A percentile compares a stretch with the other conserved stretches of the same genome.
phyloP scores from a whole-genome alignment of 2,797 vertebrate species.

The Cirrhinus molitorella region DNA sequence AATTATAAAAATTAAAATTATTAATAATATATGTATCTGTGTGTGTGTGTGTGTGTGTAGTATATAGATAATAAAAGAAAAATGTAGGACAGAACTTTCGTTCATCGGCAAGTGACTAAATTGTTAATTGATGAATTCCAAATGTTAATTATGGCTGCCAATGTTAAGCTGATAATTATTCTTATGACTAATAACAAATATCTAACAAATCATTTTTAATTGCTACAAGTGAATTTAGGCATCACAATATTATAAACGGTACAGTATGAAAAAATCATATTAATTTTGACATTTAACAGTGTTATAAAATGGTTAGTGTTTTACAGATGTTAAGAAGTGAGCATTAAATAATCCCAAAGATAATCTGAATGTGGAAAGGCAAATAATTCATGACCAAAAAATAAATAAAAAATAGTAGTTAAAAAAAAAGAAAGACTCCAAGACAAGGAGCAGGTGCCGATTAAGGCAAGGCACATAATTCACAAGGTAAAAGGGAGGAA shows the following conservation, averaged over 20 bases:
- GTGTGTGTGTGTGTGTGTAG: too few relatives aligned
- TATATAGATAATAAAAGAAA: neutral
- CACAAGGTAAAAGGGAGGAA: constrained; percentile 33
- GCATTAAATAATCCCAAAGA: neutral
- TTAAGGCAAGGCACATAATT: neutral
- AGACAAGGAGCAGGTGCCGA: constrained; percentile 7
- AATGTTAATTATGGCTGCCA: neutral
- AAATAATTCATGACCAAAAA: neutral
- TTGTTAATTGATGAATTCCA: neutral
- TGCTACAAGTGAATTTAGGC: neutral
- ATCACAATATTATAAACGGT: neutral
- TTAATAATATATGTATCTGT: too few relatives aligned
- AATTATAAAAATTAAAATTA: neutral
- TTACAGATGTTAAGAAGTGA: neutral
- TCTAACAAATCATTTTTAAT: neutral
- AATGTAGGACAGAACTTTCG: neutral
- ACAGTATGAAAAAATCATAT: neutral
- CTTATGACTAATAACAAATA: neutral
- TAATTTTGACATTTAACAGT: neutral
- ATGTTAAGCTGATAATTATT: neutral
- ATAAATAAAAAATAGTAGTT: neutral
- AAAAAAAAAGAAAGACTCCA: neutral
- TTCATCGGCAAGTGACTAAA: neutral
- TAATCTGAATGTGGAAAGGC: neutral
- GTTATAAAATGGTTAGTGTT: neutral